Percentiles rank a stretch among this genome's conserved stretches.
phyloP scores from a whole-genome alignment of 1,140 invertebrate species.

The Drosophila pectinifera region DNA sequence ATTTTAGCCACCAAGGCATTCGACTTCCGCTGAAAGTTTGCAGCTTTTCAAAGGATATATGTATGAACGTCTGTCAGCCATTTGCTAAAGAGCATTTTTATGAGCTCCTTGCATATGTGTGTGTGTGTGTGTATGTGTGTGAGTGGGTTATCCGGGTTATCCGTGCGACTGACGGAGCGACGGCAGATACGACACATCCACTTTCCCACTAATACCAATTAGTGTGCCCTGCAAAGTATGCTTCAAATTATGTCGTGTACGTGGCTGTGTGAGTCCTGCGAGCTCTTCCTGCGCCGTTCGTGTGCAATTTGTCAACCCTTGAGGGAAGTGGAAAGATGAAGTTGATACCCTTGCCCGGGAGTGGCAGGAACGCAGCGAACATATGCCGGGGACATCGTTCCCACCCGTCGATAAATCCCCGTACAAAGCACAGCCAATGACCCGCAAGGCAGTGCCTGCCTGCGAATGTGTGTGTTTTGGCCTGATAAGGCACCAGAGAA shows the following conservation, averaged over 20 bases:
- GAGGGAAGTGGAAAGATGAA: slow-evolving; percentile 29
- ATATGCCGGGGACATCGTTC: slow-evolving; percentile 58
- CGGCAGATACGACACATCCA: slow-evolving; percentile 68
- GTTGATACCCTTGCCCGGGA: slow-evolving; percentile 35
- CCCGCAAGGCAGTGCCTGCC: slow-evolving; percentile 25
- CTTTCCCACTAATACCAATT: slow-evolving; percentile 76
- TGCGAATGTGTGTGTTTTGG: slow-evolving; percentile 18
- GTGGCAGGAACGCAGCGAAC: slow-evolving; percentile 25
- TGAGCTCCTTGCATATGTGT: slow-evolving; percentile 19
- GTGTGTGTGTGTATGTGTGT: slow-evolving; percentile 24
- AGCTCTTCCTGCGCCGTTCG: slow-evolving; percentile 10
- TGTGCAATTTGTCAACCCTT: slow-evolving; percentile 74
- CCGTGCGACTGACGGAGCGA: slow-evolving; percentile 3
- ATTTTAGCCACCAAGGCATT: slow-evolving; percentile 22
- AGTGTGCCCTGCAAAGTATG: slow-evolving; percentile 71
- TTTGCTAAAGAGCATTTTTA: slow-evolving; percentile 57
- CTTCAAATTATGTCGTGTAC: slow-evolving; percentile 69
- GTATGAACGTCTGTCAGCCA: slow-evolving; percentile 15
- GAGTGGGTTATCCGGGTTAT: slow-evolving; percentile 51
- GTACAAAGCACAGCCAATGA: slow-evolving; percentile 34
- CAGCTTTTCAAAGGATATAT: slow-evolving; percentile 2
- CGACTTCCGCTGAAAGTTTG: slow-evolving; percentile 29
- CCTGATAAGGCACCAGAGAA: slow-evolving; percentile 66
- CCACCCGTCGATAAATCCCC: slow-evolving; percentile 42
- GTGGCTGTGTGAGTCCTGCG: slow-evolving; percentile 27